Conservation (phyloP, 2,888 invertebrate species). For the Parnassius smintheus region DNA sequence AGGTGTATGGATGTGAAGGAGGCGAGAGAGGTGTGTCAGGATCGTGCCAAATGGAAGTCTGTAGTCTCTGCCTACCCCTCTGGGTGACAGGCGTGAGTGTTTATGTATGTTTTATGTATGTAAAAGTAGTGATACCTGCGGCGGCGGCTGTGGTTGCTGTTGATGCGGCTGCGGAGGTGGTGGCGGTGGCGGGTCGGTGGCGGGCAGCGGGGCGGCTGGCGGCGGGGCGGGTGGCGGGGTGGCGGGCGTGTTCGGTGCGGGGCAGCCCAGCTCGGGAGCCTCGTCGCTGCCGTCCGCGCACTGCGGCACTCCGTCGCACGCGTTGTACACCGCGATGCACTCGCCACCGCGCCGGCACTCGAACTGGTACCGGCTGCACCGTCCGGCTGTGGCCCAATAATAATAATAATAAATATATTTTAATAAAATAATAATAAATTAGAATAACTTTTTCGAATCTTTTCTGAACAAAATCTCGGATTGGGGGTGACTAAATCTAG, state of each 20-base stretch:
- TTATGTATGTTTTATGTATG: too few relatives aligned
- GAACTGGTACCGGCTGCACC: conserved; percentile 93
- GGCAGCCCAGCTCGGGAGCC: conserved; percentile 90
- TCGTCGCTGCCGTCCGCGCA: conserved; percentile 96
- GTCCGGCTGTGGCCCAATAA: conserved; percentile 39
- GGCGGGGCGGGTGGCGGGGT: conserved; percentile 43
- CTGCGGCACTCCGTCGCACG: conserved; percentile 96
- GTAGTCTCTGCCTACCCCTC: too few relatives aligned
- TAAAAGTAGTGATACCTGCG: not conserved
- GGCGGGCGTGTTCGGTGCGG: conserved; percentile 68
- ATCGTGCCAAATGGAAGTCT: too few relatives aligned
- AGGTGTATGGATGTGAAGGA: too few relatives aligned
- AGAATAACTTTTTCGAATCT: too few relatives aligned
- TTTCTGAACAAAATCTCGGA: too few relatives aligned
- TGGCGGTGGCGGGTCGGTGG: conserved; percentile 32
- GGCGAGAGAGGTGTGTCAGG: too few relatives aligned
- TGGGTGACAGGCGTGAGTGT: too few relatives aligned
- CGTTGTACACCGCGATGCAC: conserved; percentile 97
- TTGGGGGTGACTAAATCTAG: too few relatives aligned
- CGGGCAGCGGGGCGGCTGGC: conserved; percentile 26
- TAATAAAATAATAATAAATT: too few relatives aligned
- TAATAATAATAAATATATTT: too few relatives aligned
- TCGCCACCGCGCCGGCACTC: conserved; percentile 92
- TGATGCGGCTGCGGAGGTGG: conserved; percentile 24
- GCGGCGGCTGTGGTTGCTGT: conserved; percentile 26